Conservation (phyloP, 2,888 invertebrate species). For the Zygogramma bicolorata region DNA sequence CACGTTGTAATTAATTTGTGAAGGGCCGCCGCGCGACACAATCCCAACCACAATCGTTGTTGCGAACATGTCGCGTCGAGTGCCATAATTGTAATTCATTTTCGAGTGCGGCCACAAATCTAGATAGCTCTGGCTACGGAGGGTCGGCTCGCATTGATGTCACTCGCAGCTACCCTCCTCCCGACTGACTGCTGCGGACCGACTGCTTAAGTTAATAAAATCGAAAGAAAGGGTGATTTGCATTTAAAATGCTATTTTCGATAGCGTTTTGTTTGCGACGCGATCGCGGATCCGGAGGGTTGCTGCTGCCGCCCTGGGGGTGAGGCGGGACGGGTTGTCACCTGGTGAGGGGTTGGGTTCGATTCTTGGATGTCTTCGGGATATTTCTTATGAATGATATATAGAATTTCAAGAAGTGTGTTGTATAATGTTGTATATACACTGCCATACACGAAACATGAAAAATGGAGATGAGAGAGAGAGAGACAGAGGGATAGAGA, state of each 20-base stretch:
- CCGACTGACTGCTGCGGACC: slow-evolving; percentile 39
- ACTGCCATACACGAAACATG: no score
- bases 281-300: neutral
- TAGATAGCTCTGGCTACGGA: slow-evolving; percentile 33
- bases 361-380: no score
- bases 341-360: neutral
- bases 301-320: neutral
- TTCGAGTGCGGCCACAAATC: slow-evolving; percentile 58
- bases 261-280: slow-evolving; percentile 4
- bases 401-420: no score
- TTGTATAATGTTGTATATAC: no score
- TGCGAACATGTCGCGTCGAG: slow-evolving; percentile 45
- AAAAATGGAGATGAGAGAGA: no score
- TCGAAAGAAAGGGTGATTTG: slow-evolving; percentile 54
- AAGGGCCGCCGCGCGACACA: slow-evolving; percentile 46
- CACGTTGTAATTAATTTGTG: slow-evolving; percentile 53
- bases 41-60: slow-evolving; percentile 51
- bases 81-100: slow-evolving; percentile 61
- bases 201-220: slow-evolving; percentile 56
- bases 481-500: no score
- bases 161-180: slow-evolving; percentile 51
- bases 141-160: slow-evolving; percentile 40
- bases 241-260: slow-evolving; percentile 39
- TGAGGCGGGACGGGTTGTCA: neutral
- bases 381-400: no score